phyloP scores from a whole-genome alignment of 1,140 invertebrate species.

The Platyura marginata region DNA sequence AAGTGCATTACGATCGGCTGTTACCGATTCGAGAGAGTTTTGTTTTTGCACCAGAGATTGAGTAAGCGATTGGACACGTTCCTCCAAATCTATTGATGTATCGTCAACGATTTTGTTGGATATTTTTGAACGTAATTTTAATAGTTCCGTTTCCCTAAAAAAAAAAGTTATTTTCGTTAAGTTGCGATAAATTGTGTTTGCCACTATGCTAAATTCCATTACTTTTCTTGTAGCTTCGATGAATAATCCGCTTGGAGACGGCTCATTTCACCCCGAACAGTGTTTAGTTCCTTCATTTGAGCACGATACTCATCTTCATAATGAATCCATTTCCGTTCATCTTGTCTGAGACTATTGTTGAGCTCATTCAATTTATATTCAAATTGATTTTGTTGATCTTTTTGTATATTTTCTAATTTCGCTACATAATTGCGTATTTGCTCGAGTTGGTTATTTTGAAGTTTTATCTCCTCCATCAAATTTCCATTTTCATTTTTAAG shows the following conservation, averaged over 20 bases:
- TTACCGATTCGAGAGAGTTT: conserved; percentile 51
- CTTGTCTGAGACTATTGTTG: background rate
- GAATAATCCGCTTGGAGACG: conserved; percentile 18
- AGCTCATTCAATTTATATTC: background rate
- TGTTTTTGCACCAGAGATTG: conserved; percentile 69
- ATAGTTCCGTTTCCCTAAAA: conserved; percentile 10
- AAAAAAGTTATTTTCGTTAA: conserved; percentile 13
- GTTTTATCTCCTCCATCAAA: conserved; percentile 10
- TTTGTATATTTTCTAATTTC: conserved; percentile 5
- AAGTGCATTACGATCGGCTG: conserved; percentile 62
- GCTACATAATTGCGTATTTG: background rate
- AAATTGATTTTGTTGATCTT: conserved; percentile 4
- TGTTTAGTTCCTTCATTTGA: conserved; percentile 15
- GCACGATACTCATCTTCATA: conserved; percentile 5
- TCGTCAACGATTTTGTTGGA: background rate
- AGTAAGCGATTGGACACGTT: conserved; percentile 46
- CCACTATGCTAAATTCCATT: no score
- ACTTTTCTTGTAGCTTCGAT: conserved; percentile 17
- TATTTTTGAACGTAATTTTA: conserved; percentile 7
- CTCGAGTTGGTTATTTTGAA: conserved; percentile 10
- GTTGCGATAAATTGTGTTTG: conserved; percentile 14
- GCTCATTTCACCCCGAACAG: conserved; percentile 18
- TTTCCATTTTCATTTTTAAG: conserved; percentile 14
- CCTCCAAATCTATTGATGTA: conserved; percentile 37
- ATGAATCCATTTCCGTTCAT: background rate